Evolutionary conservation across 2,113 vertebrate species (phyloP).

Genomic region (Cynopterus brachyotis): DNA sequence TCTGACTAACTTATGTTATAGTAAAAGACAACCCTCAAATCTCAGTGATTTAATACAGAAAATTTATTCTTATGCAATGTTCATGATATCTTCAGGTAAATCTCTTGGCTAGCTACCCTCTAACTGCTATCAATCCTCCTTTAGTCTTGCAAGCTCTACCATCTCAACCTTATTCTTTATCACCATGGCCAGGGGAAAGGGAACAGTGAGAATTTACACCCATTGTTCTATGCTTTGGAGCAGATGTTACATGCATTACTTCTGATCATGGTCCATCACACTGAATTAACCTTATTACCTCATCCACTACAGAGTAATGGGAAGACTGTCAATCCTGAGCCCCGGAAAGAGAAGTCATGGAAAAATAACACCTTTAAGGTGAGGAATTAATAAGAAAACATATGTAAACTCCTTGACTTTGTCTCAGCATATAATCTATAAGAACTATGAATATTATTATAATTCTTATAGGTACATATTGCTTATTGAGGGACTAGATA

Average conservation of each 20-base stretch:
- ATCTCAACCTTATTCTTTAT: background rate
- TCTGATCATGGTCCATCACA: background rate
- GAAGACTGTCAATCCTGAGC: background rate
- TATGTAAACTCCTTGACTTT: background rate
- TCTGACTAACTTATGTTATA: background rate
- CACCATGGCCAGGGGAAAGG: background rate
- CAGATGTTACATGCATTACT: background rate
- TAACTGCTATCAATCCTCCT: background rate
- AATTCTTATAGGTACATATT: background rate
- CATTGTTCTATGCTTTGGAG: background rate
- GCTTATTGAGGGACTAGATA: background rate
- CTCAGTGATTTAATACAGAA: background rate
- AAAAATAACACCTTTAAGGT: background rate
- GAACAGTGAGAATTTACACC: accelerated
- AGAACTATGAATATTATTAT: background rate
- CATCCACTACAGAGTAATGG: background rate
- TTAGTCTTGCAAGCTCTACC: background rate
- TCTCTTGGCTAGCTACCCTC: background rate
- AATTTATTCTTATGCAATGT: background rate
- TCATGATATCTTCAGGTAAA: too few relatives aligned
- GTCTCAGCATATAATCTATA: background rate
- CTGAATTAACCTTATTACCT: background rate
- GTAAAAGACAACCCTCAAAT: background rate
- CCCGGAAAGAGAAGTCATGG: background rate
- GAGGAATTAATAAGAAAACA: background rate